Evolutionary conservation across 1,140 invertebrate genomes (phyloP), one percentile per base, ranked within the genome.

Genomic region (Drosophila auraria): DNA sequence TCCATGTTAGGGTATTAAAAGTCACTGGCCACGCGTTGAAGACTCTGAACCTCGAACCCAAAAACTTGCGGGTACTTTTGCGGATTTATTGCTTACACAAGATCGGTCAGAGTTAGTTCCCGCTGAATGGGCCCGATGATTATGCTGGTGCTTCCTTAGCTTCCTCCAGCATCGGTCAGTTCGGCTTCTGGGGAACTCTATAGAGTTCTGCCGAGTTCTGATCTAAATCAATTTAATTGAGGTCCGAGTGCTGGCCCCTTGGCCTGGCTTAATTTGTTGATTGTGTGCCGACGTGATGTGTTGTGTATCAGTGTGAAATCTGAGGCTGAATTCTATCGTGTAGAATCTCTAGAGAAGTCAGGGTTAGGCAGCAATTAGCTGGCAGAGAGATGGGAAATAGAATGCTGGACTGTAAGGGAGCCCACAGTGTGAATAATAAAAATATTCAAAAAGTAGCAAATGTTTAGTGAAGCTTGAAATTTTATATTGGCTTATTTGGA

Each of bases 181-280:
- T 81, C 79, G 62, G 44, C 53, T 51, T 59, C 65, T 50, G 73
- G 49, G 64, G 33, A 56, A 71, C 49, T 45, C 49, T 15, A 44
- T 42, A 56, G 62, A 71, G 68, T 54, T 64, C 57, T 57, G 61
- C 83, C 77, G 17, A 4, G 33, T 40, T 57, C 63, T 82, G 83
- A 83, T 84, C 82, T 83, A 89, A 89, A 89, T 89, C 84, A 89
- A 89, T 89, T 89, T 89, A 89, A 89, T 89, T 89, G 84, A 76
- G 84, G 81, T 84, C 86, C 83, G 58, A 78, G 63, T 65, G 38
- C 47, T 69, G 74, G 60, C 69, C 69, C 69, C 73, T 79, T 78
- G 69, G 71, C 83, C 83, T 17, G 66, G 44, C 80, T 77, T 82
- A 82, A 87, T 83, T 83, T 82, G 76, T 87, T 68, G 59, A 76